Evolutionary conservation across 2,797 vertebrate species (phyloP).

Genomic region (Platyrinchus mystaceus): DNA sequence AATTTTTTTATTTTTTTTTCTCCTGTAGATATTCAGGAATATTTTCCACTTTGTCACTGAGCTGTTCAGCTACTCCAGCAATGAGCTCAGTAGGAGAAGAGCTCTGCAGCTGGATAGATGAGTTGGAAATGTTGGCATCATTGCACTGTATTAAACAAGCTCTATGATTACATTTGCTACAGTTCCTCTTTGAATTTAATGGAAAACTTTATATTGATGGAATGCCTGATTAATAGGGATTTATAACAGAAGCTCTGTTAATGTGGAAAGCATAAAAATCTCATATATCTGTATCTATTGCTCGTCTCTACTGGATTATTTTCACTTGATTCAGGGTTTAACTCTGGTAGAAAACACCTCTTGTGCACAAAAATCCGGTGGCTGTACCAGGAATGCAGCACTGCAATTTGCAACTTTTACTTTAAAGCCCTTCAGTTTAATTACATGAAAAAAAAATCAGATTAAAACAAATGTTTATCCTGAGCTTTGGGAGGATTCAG

Average conservation of each 20-base stretch:
- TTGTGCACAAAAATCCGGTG: neutral
- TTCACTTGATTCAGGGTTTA: conserved; percentile 10
- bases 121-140: conserved; percentile 36
- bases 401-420: neutral
- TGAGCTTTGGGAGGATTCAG: neutral
- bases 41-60: conserved; percentile 23
- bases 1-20: neutral
- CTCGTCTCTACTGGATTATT: neutral
- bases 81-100: neutral
- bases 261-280: conserved; percentile 27
- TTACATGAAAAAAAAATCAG: neutral
- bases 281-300: conserved; percentile 4
- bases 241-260: conserved; percentile 54
- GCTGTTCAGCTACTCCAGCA: conserved; percentile 5
- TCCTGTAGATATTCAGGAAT: neutral
- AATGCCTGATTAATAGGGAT: conserved; percentile 55
- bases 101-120: conserved; percentile 14
- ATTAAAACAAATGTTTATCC: neutral
- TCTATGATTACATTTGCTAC: conserved; percentile 28
- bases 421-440: neutral
- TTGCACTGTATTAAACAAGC: conserved; percentile 47
- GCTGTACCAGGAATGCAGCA: neutral
- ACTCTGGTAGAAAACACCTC: neutral
- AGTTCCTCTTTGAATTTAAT: conserved; percentile 53
- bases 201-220: conserved; percentile 47